phyloP scores from a whole-genome alignment of 2,888 invertebrate species.

The Tenthredo mesomela region DNA sequence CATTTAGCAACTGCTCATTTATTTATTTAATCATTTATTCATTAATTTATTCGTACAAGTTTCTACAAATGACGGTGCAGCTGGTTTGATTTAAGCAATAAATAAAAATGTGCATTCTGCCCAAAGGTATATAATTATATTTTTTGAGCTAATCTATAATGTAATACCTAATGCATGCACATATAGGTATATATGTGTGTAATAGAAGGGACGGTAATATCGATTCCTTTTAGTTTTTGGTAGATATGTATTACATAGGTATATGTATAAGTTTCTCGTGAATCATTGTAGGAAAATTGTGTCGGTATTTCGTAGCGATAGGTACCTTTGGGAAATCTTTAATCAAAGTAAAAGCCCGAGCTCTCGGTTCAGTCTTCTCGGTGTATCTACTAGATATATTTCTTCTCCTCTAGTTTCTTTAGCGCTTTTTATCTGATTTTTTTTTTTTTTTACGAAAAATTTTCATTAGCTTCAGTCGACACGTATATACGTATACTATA shows the following conservation, averaged over 20 bases:
- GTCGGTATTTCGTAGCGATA: constrained; percentile 12
- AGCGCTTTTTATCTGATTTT: background rate
- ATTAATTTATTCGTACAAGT: background rate
- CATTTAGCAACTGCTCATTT: background rate
- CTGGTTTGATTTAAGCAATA: no score
- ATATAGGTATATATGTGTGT: background rate
- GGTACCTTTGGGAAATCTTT: constrained; percentile 43
- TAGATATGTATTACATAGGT: background rate
- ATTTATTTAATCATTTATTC: background rate
- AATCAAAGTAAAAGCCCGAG: constrained; percentile 48
- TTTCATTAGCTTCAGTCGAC: constrained; percentile 7
- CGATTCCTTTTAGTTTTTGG: background rate
- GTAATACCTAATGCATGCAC: no score
- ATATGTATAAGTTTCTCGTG: constrained; percentile 22
- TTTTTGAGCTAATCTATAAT: background rate
- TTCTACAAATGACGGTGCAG: no score
- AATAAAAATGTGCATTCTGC: background rate
- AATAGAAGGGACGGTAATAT: background rate
- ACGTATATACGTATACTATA: background rate
- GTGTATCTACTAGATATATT: background rate
- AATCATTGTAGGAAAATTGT: constrained; percentile 34
- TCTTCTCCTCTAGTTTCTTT: background rate
- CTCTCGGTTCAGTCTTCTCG: background rate
- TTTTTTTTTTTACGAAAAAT: background rate
- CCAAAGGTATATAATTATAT: background rate